Evolutionary conservation across 2,888 invertebrate species (phyloP).

Genomic region (Leucania comma): DNA sequence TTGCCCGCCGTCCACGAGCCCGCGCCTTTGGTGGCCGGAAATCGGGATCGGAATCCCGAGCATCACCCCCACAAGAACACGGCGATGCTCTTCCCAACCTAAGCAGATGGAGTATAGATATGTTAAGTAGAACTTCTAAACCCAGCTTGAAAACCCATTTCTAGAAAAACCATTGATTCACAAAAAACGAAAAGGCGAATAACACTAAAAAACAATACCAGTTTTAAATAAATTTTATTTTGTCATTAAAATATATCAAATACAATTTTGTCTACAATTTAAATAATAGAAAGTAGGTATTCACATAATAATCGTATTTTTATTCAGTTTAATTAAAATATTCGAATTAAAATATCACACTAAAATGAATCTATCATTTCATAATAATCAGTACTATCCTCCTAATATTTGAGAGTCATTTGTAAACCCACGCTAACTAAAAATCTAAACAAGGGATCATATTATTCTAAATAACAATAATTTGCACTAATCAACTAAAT

Average conservation of each 20-base stretch:
- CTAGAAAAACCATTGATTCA: not conserved
- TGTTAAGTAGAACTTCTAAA: not conserved
- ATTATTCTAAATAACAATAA: slow-evolving; percentile 27
- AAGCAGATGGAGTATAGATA: no score
- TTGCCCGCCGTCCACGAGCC: no score
- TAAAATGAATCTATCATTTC: slow-evolving; percentile 29
- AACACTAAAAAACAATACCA: not conserved
- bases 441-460: not conserved
- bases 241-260: slow-evolving; percentile 22
- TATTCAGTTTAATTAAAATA: slow-evolving; percentile 21
- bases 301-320: not conserved
- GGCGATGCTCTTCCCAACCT: no score
- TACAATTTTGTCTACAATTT: slow-evolving; percentile 8
- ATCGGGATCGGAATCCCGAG: no score
- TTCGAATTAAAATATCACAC: slow-evolving; percentile 44
- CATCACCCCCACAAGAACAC: no score
- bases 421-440: not conserved
- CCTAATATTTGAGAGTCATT: not conserved
- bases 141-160: no score
- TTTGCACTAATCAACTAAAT: slow-evolving; percentile 45
- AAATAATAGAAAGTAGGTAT: slow-evolving; percentile 14
- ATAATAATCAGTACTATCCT: slow-evolving; percentile 30
- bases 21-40: no score
- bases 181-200: not conserved
- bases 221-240: slow-evolving; percentile 36